Evolutionary conservation across 2,888 invertebrate genomes (phyloP).

Genomic region (Chaitophorus viminalis): DNA sequence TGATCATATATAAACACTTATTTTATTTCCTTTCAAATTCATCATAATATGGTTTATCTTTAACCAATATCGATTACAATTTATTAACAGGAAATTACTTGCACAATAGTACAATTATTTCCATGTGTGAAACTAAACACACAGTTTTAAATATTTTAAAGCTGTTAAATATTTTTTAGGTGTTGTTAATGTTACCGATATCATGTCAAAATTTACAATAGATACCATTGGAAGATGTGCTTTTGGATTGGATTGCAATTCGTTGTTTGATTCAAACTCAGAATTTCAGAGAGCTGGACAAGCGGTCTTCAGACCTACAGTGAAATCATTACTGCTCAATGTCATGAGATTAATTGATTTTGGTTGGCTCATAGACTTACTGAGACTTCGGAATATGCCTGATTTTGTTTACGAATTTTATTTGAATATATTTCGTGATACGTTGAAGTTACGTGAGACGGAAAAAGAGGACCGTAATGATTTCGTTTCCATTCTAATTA

Average conservation of each 20-base stretch:
- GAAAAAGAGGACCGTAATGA: conserved; percentile 69
- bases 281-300: conserved; percentile 67
- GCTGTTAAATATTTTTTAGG: background rate
- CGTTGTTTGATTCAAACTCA: conserved; percentile 67
- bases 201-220: conserved; percentile 68
- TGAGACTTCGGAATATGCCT: conserved; percentile 63
- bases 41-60: no score
- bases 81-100: no score
- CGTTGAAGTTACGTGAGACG: conserved; percentile 68
- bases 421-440: conserved; percentile 66
- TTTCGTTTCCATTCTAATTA: conserved; percentile 71
- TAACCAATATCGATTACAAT: no score
- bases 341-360: conserved; percentile 63
- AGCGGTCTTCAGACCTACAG: conserved; percentile 67
- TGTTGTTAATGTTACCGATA: conserved; percentile 67
- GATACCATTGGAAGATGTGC: conserved; percentile 70
- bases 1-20: no score
- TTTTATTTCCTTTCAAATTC: no score
- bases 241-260: conserved; percentile 69
- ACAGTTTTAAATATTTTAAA: no score
- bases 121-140: no score
- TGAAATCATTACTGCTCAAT: conserved; percentile 65
- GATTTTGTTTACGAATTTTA: conserved; percentile 66
- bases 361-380: conserved; percentile 61
- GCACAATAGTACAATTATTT: no score